phyloP scores from a whole-genome alignment of 30 jellyfish, hydroid and myxozoan genomes.

The Turritopsis dohrnii region DNA sequence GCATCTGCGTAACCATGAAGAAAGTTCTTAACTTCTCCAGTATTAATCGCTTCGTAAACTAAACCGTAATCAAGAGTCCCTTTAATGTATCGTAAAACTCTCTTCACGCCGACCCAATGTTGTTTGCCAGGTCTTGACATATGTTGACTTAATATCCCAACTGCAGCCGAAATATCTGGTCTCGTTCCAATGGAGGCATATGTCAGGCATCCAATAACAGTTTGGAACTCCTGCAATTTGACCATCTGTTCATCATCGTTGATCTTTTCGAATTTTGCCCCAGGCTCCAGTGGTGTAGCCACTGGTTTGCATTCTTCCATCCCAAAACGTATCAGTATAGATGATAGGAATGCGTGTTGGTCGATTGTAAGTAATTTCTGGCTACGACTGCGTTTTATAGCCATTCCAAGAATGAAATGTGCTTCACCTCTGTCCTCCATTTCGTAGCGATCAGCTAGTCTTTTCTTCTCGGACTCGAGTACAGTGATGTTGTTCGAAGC shows the following conservation, averaged over 20 bases:
- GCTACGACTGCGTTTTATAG: conserved; percentile 32
- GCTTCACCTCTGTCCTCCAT: conserved; percentile 45
- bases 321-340: conserved; percentile 34
- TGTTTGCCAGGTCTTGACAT: conserved; percentile 42
- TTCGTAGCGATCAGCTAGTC: background rate
- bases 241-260: conserved; percentile 21
- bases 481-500: conserved; percentile 34
- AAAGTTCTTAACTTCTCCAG: background rate
- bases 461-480: conserved; percentile 23
- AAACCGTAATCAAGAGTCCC: conserved; percentile 40
- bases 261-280: background rate
- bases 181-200: conserved; percentile 45
- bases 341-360: conserved; percentile 28
- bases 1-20: conserved; percentile 40
- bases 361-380: conserved; percentile 21
- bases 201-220: conserved; percentile 21
- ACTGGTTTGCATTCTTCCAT: conserved; percentile 46
- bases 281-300: conserved; percentile 35
- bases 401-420: conserved; percentile 39
- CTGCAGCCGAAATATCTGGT: conserved; percentile 50
- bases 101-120: conserved; percentile 39
- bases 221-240: conserved; percentile 24
- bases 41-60: background rate
- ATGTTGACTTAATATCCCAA: conserved; percentile 29
- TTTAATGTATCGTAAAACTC: conserved; percentile 36